phyloP scores from a whole-genome alignment of 2,797 vertebrate genomes.

The Oreochromis grahami region DNA sequence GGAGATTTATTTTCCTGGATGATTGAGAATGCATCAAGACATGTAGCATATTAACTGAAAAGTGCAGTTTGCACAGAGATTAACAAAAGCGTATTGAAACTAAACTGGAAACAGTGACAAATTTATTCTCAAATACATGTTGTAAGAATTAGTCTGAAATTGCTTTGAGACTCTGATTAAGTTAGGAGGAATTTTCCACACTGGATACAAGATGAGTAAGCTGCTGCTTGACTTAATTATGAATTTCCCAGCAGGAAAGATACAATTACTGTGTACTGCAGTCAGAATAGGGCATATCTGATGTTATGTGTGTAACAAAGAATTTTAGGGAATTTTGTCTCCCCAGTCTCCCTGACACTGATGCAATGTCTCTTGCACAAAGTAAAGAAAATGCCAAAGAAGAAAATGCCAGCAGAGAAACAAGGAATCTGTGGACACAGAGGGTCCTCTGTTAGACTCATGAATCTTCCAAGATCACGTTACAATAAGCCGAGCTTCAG shows the following conservation, averaged over 20 bases:
- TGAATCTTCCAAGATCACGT: conserved; percentile 56
- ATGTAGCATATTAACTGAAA: background rate
- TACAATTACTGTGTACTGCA: background rate
- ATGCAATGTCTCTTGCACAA: background rate
- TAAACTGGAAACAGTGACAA: background rate
- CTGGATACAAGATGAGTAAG: background rate
- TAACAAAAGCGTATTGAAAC: background rate
- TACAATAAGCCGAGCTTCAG: conserved; percentile 32
- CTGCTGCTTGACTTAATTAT: background rate
- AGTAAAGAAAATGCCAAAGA: conserved; percentile 1
- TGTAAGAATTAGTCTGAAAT: background rate
- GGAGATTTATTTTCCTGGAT: too few species aligned
- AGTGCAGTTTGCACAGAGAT: background rate
- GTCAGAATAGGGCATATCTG: background rate
- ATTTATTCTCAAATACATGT: background rate
- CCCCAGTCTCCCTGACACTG: background rate
- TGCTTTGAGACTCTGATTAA: background rate
- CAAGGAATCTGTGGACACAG: conserved; percentile 50
- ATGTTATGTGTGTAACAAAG: background rate
- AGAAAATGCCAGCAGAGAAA: conserved; percentile 24
- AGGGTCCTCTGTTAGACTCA: conserved; percentile 49
- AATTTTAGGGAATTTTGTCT: background rate
- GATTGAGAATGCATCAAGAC: background rate
- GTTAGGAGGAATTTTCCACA: background rate
- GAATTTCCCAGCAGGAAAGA: background rate